Base-by-base conservation (phyloP, 2,888 invertebrate genomes). In the Macropis europaea region DNA sequence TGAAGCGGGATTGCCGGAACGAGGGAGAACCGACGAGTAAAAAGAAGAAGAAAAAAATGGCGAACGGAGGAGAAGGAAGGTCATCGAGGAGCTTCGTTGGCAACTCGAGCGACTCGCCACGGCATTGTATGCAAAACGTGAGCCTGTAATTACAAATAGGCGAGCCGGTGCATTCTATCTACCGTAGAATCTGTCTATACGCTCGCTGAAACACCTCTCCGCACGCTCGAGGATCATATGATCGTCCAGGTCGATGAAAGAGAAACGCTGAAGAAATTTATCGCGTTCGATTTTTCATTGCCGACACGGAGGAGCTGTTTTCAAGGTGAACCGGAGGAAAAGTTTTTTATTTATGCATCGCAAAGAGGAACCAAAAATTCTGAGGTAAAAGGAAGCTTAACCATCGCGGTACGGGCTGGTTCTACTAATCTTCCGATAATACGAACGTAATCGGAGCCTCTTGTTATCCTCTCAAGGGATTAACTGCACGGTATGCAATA, bases 51-150 rank as follows among this genome's bases (percentile, higher is more conserved):
- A 47, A 48, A 60, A 52, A 53, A 47, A 63, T 66, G 40, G 57
- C 50, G 47, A 30, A 38, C 19, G 32, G 50, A 30, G 48, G 66
- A 71, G 48, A 56, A 68, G 76, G 76, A 76, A 77, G 76, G 77
- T 76, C 77, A 66, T 66, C 63, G 62, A 47, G 52, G 68, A 81
- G 73, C 76, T 75, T 73, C 57, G 63, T 61, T 68, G 76, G 73
- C 76, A 81, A 83, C 76, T 80, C 82, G 82, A 82, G 75, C 77
- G 79, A 82, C 83, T 75, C 80, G 79, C 76, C 80, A 66, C 48
- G 38, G 77, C 84, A 85, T 86, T 85, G 85, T 86, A 83, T 84
- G 85, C 81, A 83, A 83, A 84, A 83, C 66, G 48, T 61, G 45
- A 17, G 64, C 54, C 69, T 64, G 79, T 82, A 84, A 86, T 86